Conservation (phyloP, 1,140 invertebrate species). For the Lordiphosa mommai region DNA sequence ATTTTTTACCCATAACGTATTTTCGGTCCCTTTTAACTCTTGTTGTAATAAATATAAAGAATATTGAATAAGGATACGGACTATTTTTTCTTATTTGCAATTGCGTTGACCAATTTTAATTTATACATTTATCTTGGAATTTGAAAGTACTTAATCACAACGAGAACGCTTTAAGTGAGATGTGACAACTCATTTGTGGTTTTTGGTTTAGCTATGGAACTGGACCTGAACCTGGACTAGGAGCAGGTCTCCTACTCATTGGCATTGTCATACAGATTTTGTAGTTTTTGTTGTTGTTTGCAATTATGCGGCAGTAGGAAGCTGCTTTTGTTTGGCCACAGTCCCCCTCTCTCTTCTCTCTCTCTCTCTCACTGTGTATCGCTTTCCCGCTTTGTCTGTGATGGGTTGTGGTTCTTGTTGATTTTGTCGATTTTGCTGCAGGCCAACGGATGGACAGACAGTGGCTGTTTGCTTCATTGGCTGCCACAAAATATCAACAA, state of each 20-base stretch:
- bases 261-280: constrained; percentile 50
- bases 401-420: constrained; percentile 42
- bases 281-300: constrained; percentile 49
- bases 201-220: neutral
- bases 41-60: too few relatives aligned
- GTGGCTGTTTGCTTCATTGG: constrained; percentile 73
- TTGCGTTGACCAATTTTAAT: too few relatives aligned
- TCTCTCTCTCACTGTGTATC: neutral
- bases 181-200: constrained; percentile 5
- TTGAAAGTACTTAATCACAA: too few relatives aligned
- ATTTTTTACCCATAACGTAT: too few relatives aligned
- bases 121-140: too few relatives aligned
- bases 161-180: constrained; percentile 7
- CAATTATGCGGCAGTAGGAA: constrained; percentile 59
- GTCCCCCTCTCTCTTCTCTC: neutral
- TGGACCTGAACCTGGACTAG: neutral
- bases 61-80: too few relatives aligned
- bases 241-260: neutral
- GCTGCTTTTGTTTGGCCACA: constrained; percentile 39
- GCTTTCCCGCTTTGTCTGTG: neutral
- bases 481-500: constrained; percentile 76
- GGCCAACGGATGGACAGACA: constrained; percentile 38
- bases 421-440: constrained; percentile 67
- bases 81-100: too few relatives aligned
- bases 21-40: too few relatives aligned